Conservation (phyloP, 1,140 invertebrate species). For the Trichonephila clavipes region DNA sequence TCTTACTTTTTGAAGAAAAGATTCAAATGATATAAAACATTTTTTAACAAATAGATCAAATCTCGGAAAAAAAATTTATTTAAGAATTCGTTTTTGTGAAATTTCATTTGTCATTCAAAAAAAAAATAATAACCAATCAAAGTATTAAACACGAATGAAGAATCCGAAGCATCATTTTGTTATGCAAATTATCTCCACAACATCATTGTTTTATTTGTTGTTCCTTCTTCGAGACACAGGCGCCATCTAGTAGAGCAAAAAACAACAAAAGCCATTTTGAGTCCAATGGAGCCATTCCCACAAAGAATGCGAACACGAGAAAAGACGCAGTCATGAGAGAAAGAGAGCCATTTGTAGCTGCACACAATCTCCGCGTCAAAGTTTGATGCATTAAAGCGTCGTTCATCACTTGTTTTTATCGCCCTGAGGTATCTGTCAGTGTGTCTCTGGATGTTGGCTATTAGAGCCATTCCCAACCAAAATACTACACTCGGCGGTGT, state of each 20-base stretch:
- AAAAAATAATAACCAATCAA: no score
- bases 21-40: no score
- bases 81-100: no score
- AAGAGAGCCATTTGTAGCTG: neutral
- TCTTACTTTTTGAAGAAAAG: no score
- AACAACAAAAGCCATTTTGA: neutral
- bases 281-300: neutral
- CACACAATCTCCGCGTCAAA: neutral
- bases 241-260: neutral
- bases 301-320: neutral
- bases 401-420: neutral
- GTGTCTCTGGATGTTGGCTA: slow-evolving; percentile 25
- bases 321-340: neutral
- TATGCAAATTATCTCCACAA: no score
- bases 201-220: neutral
- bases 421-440: slow-evolving; percentile 8
- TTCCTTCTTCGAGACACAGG: neutral
- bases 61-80: no score
- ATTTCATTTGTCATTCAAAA: no score
- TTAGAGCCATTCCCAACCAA: neutral
- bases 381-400: neutral
- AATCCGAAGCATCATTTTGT: no score
- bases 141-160: no score
- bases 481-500: neutral
- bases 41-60: no score